Evolutionary conservation across 1,140 invertebrate genomes (phyloP).

Genomic region (Leptinotarsa lineolata): DNA sequence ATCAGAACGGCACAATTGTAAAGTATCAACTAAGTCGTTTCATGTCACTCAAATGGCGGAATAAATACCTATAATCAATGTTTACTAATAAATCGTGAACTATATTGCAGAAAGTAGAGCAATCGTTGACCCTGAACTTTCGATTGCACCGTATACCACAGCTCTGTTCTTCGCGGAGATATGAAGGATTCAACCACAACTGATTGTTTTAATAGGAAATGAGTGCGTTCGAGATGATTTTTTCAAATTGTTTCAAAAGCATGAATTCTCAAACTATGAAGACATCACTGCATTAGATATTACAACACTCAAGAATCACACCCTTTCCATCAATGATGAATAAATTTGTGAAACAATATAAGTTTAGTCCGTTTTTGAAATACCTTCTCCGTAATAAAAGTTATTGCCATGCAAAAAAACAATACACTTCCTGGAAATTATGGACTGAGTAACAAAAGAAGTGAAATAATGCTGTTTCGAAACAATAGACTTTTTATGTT

Average conservation of each 20-base stretch:
- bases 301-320: not conserved
- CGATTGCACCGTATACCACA: constrained; percentile 5
- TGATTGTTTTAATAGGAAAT: too few species aligned
- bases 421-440: too few species aligned
- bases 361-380: not conserved
- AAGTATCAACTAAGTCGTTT: not conserved
- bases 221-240: too few species aligned
- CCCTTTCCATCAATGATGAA: not conserved
- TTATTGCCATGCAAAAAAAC: not conserved
- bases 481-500: too few species aligned
- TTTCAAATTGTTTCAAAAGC: too few species aligned
- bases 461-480: too few species aligned
- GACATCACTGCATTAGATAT: not conserved
- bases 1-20: not conserved
- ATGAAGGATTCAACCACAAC: not conserved
- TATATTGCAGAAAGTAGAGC: constrained; percentile 15
- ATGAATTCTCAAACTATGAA: too few species aligned
- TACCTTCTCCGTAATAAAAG: not conserved
- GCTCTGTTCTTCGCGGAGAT: not conserved
- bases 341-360: not conserved
- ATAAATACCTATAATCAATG: constrained; percentile 13
- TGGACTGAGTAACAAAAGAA: too few species aligned
- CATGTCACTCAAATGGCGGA: not conserved
- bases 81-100: constrained; percentile 18
- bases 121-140: constrained; percentile 18